Evolutionary conservation across 2,113 vertebrate genomes (phyloP), one percentile per base, ranked within the genome.

Genomic region (Antigone vipio): DNA sequence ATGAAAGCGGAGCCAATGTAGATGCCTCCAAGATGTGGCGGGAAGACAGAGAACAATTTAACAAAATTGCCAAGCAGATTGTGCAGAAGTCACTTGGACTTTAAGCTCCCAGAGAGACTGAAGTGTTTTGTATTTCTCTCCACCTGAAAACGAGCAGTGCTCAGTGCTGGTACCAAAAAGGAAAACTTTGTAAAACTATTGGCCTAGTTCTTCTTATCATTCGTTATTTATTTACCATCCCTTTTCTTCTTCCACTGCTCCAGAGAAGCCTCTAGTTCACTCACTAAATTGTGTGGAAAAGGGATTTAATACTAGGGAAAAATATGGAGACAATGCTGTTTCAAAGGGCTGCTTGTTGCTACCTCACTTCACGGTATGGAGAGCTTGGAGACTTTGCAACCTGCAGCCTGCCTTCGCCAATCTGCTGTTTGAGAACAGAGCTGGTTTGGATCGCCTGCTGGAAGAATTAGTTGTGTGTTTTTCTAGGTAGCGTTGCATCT

Each of bases 1-100:
- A 99, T 53, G 99, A 99, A 84, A 99, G 99, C 2, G 99, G 99
- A 4, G 99, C 99, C 0, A 99, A 99, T 0, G 99, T 99, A 8
- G 99, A 99, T 0, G 99, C 99, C 11, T 99, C 99, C 20, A 99
- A 99, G 86, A 99, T 99, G 99, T 99, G 99, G 99, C 98, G 99
- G 2, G 99, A 99, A 29, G 99, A 99, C 98, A 92, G 99, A 38
- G 99, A 99, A 74, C 99, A 99, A 67, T 99, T 99, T 66, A 98
- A 99, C 97, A 98, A 82, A 95, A 98, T 99, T 7, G 99, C 99
- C 92, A 98, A 99, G 97, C 99, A 99, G 98, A 99, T 99, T 2
- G 99, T 99, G 21, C 99, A 99, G 96, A 99, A 99, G 98, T 99
- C 99, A 9, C 98, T 99, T 15, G 98, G 99, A 89, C 98, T 99